These are phyloP conservation scores for Hipposideros armiger DNA, from an alignment of 2,113 vertebrate species.

Conservation along the genomic window DNA sequence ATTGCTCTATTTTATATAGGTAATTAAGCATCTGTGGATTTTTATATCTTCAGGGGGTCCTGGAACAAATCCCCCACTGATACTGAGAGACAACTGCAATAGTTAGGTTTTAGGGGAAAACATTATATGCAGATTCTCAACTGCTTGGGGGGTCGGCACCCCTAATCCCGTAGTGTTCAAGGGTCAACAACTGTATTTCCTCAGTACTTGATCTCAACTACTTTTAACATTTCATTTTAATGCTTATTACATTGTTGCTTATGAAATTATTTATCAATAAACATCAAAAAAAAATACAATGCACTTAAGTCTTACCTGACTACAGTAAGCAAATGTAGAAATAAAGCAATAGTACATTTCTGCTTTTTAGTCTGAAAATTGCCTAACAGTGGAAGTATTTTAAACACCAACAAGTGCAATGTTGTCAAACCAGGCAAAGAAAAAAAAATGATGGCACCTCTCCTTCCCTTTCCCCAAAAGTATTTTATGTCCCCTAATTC, in stretches of 20 bases:
- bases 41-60: background rate
- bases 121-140: background rate
- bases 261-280: slow-evolving; percentile 62
- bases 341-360: slow-evolving; percentile 13
- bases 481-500: slow-evolving; percentile 6
- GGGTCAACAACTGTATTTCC: background rate
- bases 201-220: slow-evolving; percentile 19
- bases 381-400: background rate
- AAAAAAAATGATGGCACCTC: background rate
- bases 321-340: slow-evolving; percentile 9
- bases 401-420: background rate
- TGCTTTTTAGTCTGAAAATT: slow-evolving; percentile 47
- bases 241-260: slow-evolving; percentile 46
- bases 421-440: background rate
- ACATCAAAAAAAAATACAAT: slow-evolving; percentile 13
- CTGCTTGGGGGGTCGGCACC: background rate
- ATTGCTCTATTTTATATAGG: background rate
- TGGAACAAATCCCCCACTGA: background rate
- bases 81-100: background rate
- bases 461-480: background rate
- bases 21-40: background rate
- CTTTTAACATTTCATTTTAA: slow-evolving; percentile 63
- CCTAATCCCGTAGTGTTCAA: background rate
- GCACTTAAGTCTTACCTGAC: slow-evolving; percentile 15
- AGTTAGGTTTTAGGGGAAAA: background rate